Evolutionary conservation across 2,113 vertebrate species (phyloP).

Genomic region (Nyctibius bracteatus): DNA sequence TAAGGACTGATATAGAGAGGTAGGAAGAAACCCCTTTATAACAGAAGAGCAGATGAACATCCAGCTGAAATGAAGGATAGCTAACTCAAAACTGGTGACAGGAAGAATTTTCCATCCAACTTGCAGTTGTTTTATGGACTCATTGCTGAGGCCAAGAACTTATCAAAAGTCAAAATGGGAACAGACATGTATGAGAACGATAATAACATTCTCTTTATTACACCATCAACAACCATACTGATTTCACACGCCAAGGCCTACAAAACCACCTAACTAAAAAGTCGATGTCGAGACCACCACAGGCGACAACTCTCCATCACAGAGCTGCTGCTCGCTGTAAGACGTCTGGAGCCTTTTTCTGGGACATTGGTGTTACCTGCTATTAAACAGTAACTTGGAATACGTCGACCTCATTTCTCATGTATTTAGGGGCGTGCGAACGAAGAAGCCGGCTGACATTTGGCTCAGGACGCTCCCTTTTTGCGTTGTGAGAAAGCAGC

Average conservation of each 20-base stretch:
- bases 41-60: background rate
- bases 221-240: background rate
- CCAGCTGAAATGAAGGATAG: background rate
- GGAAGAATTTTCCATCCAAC: background rate
- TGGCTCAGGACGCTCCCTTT: fast-evolving
- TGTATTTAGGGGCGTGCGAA: fast-evolving
- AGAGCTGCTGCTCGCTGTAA: fast-evolving
- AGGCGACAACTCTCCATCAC: fast-evolving
- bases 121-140: background rate
- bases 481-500: fast-evolving
- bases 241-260: background rate
- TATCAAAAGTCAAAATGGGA: fast-evolving
- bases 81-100: background rate
- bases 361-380: fast-evolving
- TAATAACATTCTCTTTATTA: background rate
- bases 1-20: background rate
- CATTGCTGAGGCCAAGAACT: background rate
- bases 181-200: fast-evolving
- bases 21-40: background rate
- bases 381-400: too few relatives aligned
- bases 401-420: too few relatives aligned
- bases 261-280: background rate
- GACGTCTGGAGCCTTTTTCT: background rate
- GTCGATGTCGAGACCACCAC: background rate
- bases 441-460: fast-evolving